These are phyloP conservation scores for Numenius arquata DNA, from an alignment of 2,113 vertebrate species.

Conservation along the genomic window DNA sequence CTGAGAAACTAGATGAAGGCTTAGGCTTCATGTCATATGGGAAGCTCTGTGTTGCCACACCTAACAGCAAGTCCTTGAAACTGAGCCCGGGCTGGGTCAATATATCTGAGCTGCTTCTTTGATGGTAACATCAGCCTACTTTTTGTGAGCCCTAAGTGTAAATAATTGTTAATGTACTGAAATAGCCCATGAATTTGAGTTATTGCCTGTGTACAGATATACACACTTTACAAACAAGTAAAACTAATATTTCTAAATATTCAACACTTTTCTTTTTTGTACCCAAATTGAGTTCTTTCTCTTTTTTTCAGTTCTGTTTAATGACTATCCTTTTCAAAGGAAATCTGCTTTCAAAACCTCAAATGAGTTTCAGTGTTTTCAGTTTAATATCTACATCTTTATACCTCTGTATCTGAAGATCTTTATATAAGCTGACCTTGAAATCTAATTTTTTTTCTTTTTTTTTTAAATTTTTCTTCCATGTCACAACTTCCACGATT, in stretches of 20 bases:
- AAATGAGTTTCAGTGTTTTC: background rate
- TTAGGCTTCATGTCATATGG: background rate
- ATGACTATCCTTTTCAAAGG: background rate
- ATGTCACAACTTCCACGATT: background rate
- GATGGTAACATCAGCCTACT: background rate
- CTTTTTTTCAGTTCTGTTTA: background rate
- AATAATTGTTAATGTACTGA: background rate
- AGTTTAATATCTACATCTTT: background rate
- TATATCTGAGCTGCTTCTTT: background rate
- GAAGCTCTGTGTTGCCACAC: background rate
- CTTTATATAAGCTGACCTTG: background rate
- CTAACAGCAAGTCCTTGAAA: background rate
- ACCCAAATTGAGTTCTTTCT: background rate
- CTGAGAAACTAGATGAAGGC: background rate
- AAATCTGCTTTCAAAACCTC: background rate
- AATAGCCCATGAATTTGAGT: background rate
- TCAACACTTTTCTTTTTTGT: background rate
- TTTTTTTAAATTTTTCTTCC: background rate
- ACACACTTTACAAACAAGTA: background rate
- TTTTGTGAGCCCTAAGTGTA: background rate
- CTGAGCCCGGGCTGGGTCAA: background rate
- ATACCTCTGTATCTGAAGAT: background rate
- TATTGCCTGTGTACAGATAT: background rate
- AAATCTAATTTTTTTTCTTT: background rate
- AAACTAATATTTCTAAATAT: background rate